Evolutionary conservation across 2,797 vertebrate genomes (phyloP), one percentile per base, ranked within the genome.

Genomic region (Adrianichthys oophorus): DNA sequence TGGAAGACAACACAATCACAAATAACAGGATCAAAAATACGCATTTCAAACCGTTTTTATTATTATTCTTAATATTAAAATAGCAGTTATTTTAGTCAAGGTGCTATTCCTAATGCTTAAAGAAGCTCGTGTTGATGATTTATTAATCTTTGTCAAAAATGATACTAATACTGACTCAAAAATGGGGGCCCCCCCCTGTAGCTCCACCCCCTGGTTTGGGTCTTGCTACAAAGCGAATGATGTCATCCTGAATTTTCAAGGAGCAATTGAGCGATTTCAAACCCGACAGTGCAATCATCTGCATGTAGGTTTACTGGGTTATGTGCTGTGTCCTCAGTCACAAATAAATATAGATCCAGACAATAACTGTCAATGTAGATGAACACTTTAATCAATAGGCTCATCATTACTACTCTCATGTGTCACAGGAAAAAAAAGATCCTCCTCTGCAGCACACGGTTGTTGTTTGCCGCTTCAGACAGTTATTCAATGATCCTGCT

Each of bases 311-410:
- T 52, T 51, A 46, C 19, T 48, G 45, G 58, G 63, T 79, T 64
- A 76, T 48, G 52, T 60, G 79, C 76, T 73, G 69, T 21, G 67
- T 24, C 37, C 16, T n/a, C 5, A 12, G 54, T 57, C 73, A 59
- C n/a, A n/a, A n/a, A n/a, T 62, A 32, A 21, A 53, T 5, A 24
- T 32, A 32, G 59, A 56, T 58, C 45, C 32, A n/a, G 41, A 69
- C 56, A 44, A 57, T 72, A 76, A 70, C 67, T 79, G 65, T 83
- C 79, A 67, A 42, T 6, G 15, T 53, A 78, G 78, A 86, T 79
- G 64, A 72, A 74, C 53, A 65, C 62, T 47, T 59, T 58, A 52
- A 70, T 83, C 82, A 68, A 78, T 76, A 76, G 55, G 59, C 69
- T 29, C 1, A 40, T 13, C 51, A 32, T 79, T 70, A 49, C 53